Evolutionary conservation across 2,888 invertebrate genomes (phyloP).

Genomic region (Odontocerum albicorne): DNA sequence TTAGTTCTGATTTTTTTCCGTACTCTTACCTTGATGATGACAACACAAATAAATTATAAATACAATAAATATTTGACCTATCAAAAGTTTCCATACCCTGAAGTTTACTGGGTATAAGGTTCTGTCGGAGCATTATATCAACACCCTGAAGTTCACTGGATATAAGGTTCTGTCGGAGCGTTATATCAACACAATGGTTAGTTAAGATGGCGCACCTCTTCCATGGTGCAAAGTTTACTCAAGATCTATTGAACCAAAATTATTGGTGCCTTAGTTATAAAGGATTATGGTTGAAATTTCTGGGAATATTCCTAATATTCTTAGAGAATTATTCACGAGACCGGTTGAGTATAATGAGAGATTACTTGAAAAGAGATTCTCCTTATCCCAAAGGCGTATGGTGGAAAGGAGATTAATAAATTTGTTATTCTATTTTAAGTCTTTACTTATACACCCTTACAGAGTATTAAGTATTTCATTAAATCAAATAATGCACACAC

Average conservation of each 20-base stretch:
- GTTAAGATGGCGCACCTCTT: background rate
- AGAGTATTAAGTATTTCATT: no score
- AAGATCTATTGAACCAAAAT: background rate
- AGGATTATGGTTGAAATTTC: background rate
- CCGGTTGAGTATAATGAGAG: background rate
- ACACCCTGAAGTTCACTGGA: no score
- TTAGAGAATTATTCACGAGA: background rate
- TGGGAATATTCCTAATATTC: background rate
- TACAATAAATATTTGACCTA: no score
- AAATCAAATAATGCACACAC: no score
- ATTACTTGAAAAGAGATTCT: background rate
- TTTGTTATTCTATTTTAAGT: background rate
- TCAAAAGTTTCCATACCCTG: no score
- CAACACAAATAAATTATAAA: no score
- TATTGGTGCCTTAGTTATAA: background rate
- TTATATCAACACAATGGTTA: background rate
- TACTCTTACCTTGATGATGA: no score
- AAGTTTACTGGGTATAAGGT: no score
- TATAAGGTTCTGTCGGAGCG: no score
- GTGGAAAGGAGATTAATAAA: background rate
- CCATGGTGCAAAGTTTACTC: background rate
- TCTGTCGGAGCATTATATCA: no score
- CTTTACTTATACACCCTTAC: background rate
- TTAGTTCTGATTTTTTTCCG: no score
- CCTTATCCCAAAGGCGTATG: background rate